phyloP scores from a whole-genome alignment of 2,113 vertebrate species.

The Microtus oregoni region DNA sequence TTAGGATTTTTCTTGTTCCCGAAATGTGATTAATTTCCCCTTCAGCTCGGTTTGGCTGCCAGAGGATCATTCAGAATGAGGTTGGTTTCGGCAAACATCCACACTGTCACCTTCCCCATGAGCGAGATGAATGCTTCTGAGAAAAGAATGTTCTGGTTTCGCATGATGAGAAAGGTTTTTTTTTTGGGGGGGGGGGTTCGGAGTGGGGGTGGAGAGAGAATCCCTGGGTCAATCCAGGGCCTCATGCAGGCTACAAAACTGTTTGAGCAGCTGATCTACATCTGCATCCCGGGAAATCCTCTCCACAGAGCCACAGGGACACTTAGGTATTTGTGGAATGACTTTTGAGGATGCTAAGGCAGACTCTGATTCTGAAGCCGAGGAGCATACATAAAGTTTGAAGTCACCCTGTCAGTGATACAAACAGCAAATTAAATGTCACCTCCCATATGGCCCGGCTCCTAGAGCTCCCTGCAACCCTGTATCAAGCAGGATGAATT shows the following conservation, averaged over 20 bases:
- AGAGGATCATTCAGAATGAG: conserved; percentile 37
- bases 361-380: not conserved
- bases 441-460: not conserved
- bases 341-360: not conserved
- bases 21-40: conserved; percentile 57
- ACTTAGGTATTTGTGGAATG: not conserved
- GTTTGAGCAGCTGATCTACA: not conserved
- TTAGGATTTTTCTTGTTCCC: conserved; percentile 51
- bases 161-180: not conserved
- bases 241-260: not conserved
- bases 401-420: not conserved
- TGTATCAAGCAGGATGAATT: not conserved
- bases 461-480: not conserved
- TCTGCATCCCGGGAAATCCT: not conserved
- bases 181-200: too few species aligned
- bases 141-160: not conserved
- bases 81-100: conserved; percentile 32
- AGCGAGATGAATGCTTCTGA: conserved; percentile 9
- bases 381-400: not conserved
- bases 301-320: not conserved
- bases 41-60: conserved; percentile 50
- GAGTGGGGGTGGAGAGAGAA: not conserved
- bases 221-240: not conserved
- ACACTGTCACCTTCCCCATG: not conserved
- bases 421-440: not conserved